Conservation (phyloP, 30 jellyfish, hydroid and myxozoan species). For the Pseudorhiza aurosa region DNA sequence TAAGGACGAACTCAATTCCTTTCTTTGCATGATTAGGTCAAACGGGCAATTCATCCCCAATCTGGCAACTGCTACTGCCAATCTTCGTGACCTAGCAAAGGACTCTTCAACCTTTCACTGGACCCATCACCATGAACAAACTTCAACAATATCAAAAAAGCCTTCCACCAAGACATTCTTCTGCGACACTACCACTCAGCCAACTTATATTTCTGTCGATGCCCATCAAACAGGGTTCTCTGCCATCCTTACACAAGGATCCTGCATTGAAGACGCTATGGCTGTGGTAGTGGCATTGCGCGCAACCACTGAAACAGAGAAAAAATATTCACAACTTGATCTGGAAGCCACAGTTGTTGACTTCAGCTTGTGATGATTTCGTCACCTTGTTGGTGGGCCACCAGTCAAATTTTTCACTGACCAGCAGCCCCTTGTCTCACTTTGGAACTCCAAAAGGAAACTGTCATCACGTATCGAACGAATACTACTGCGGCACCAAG, state of each 20-base stretch:
- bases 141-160: not conserved
- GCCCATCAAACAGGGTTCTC: constrained; percentile 2
- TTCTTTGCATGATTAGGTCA: constrained; percentile 23
- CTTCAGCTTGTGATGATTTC: not conserved
- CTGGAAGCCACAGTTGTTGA: constrained; percentile 7
- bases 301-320: constrained; percentile 42
- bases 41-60: no score
- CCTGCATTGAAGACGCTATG: constrained; percentile 14
- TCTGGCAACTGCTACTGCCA: constrained; percentile 4
- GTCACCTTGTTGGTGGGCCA: constrained; percentile 15
- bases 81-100: constrained; percentile 16
- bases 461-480: not conserved
- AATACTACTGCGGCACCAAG: constrained; percentile 8
- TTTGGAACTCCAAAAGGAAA: not conserved
- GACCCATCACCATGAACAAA: not conserved
- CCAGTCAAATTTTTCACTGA: not conserved
- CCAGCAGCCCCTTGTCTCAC: not conserved
- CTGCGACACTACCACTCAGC: not conserved
- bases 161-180: not conserved
- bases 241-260: constrained; percentile 50
- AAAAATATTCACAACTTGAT: constrained; percentile 40
- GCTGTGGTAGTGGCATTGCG: constrained; percentile 67
- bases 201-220: not conserved
- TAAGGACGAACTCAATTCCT: constrained; percentile 10
- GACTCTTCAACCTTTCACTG: not conserved